A percentile compares a stretch with the other conserved stretches of the same genome.
phyloP scores from a whole-genome alignment of 2,113 vertebrate species.

The Isurus oxyrinchus region DNA sequence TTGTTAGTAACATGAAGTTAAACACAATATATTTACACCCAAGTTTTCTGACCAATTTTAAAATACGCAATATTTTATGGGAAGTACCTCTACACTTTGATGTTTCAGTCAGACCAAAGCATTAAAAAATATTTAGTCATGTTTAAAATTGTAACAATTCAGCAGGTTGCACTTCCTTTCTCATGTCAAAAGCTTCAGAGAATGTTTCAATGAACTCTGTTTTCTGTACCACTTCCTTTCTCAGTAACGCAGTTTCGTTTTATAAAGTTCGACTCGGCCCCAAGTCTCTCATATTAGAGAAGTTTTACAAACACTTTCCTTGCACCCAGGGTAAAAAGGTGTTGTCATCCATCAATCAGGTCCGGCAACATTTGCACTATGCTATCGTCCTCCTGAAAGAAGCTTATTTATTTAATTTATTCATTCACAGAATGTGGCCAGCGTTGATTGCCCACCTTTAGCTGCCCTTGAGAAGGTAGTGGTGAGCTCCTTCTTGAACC shows the following conservation, averaged over 20 bases:
- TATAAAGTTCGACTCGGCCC: background rate
- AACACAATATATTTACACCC: too few species aligned
- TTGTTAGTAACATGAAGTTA: too few species aligned
- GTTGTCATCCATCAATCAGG: background rate
- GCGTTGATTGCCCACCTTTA: too few species aligned
- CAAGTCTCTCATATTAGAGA: background rate
- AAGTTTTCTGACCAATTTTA: too few species aligned
- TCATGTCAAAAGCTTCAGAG: background rate
- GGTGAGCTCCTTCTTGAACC: too few species aligned
- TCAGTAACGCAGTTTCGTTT: background rate
- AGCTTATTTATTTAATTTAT: too few species aligned
- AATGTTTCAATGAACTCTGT: background rate
- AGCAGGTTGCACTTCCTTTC: background rate
- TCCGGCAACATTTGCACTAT: too few species aligned
- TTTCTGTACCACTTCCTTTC: background rate
- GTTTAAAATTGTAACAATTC: background rate
- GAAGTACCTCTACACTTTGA: background rate
- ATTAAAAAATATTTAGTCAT: background rate
- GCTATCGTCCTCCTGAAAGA: too few species aligned
- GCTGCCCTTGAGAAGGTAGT: too few species aligned
- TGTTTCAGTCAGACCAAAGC: background rate
- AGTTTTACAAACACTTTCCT: background rate
- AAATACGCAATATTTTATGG: too few species aligned
- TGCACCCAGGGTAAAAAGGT: background rate
- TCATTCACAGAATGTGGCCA: too few species aligned